A percentile compares a stretch with the other conserved stretches of the same genome.
Evolutionary conservation across 2,888 invertebrate species (phyloP).

Genomic region (Villa cingulata): DNA sequence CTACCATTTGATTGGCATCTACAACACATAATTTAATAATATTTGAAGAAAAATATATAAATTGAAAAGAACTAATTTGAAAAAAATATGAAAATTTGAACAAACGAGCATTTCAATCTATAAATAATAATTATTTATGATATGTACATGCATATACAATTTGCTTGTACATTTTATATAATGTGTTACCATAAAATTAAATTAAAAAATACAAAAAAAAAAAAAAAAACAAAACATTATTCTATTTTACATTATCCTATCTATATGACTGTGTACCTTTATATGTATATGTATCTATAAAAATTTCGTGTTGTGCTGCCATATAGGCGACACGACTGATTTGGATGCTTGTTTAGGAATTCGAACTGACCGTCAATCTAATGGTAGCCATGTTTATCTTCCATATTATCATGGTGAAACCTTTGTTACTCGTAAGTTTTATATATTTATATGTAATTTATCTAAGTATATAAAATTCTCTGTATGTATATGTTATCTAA

Average conservation of each 20-base stretch:
- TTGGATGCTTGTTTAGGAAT: constrained; percentile 36
- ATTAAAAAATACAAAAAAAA: no score
- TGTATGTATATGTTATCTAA: no score
- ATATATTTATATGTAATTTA: no score
- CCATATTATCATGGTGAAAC: constrained; percentile 73
- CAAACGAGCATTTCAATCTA: neutral
- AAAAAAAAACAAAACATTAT: no score
- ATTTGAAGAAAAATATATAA: neutral
- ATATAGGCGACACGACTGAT: constrained; percentile 32
- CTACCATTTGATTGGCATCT: constrained; percentile 14
- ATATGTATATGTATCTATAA: no score
- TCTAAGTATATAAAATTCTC: no score
- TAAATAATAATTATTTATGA: neutral
- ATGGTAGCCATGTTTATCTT: constrained; percentile 68
- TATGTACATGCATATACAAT: neutral
- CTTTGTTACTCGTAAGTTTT: constrained; percentile 63
- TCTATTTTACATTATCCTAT: no score
- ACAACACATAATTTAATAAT: constrained; percentile 4
- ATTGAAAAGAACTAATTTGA: no score
- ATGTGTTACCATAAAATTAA: no score
- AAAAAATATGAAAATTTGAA: neutral
- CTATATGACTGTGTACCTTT: no score
- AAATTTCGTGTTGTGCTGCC: neutral
- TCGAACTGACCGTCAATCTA: constrained; percentile 56
- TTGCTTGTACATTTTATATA: no score